Conservation (phyloP, 2,888 invertebrate species). For the Pachydiplax longipennis region DNA sequence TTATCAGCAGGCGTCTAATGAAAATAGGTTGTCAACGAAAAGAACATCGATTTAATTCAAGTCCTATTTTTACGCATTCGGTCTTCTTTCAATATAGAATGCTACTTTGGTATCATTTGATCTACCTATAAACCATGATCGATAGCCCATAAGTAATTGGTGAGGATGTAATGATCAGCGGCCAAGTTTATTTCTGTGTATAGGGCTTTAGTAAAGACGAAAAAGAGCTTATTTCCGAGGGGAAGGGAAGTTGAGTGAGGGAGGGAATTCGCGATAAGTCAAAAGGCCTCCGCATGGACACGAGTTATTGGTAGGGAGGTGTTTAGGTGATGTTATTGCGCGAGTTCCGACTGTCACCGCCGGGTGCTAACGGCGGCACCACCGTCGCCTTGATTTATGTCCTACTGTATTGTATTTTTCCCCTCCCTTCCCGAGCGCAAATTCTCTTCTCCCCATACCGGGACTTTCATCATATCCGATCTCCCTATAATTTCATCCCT, state of each 20-base stretch:
- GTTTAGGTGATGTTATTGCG: constrained; percentile 41
- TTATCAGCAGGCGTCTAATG: too few species aligned
- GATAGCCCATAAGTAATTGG: too few species aligned
- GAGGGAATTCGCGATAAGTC: constrained; percentile 11
- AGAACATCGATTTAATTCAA: too few species aligned
- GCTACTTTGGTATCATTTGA: too few species aligned
- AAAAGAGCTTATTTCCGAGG: not conserved
- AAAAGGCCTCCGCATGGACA: constrained; percentile 31
- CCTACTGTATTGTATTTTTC: constrained; percentile 30
- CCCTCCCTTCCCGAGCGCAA: not conserved
- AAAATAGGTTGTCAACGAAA: too few species aligned
- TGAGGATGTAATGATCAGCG: too few species aligned
- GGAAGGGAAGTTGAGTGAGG: not conserved
- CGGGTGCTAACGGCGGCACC: constrained; percentile 45
- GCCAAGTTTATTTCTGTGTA: not conserved
- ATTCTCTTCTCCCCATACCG: not conserved
- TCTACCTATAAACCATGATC: too few species aligned
- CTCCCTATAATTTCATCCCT: not conserved
- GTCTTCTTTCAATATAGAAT: too few species aligned
- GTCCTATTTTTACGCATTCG: too few species aligned
- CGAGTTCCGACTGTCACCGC: constrained; percentile 44
- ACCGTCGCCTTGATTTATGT: constrained; percentile 42
- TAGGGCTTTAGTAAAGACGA: not conserved
- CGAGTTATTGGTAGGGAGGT: constrained; percentile 39
- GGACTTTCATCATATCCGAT: too few species aligned